Conservation (phyloP, 2,113 vertebrate genomes). For the Leucoraja erinaceus region DNA sequence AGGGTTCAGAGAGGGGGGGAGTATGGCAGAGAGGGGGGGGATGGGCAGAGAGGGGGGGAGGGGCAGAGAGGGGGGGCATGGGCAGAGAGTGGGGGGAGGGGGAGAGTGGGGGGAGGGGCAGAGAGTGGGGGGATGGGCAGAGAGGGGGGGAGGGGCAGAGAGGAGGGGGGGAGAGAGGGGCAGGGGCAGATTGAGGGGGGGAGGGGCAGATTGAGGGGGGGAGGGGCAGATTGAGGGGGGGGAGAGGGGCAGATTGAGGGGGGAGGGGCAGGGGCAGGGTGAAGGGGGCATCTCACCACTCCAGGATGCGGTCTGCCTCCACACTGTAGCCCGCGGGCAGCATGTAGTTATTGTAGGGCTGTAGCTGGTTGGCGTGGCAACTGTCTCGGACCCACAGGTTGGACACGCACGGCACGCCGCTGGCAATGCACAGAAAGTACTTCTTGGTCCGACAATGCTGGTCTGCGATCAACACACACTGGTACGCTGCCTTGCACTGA, state of each 20-base stretch:
- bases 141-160: too few species aligned
- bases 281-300: slow-evolving; percentile 70
- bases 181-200: too few species aligned
- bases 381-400: slow-evolving; percentile 91
- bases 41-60: not conserved
- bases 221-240: too few species aligned
- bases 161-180: too few species aligned
- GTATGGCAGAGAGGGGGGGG: not conserved
- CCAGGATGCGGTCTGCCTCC: slow-evolving; percentile 70
- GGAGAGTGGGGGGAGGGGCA: too few species aligned
- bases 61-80: not conserved
- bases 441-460: slow-evolving; percentile 86
- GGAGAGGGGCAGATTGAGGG: too few species aligned
- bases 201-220: too few species aligned
- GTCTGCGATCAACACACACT: slow-evolving; percentile 90
- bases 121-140: too few species aligned
- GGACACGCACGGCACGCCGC: slow-evolving; percentile 90
- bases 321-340: slow-evolving; percentile 83
- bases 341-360: slow-evolving; percentile 88
- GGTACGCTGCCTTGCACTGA: slow-evolving; percentile 83
- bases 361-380: slow-evolving; percentile 86
- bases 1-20: fast-evolving
- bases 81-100: too few species aligned
- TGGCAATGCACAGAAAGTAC: slow-evolving; percentile 87
- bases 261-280: not conserved